Percentiles rank a stretch among this genome's conserved stretches.
These are phyloP conservation scores for Acyrthosiphon pisum DNA, from an alignment of 1,140 invertebrate genomes.

Conservation along the genomic window DNA sequence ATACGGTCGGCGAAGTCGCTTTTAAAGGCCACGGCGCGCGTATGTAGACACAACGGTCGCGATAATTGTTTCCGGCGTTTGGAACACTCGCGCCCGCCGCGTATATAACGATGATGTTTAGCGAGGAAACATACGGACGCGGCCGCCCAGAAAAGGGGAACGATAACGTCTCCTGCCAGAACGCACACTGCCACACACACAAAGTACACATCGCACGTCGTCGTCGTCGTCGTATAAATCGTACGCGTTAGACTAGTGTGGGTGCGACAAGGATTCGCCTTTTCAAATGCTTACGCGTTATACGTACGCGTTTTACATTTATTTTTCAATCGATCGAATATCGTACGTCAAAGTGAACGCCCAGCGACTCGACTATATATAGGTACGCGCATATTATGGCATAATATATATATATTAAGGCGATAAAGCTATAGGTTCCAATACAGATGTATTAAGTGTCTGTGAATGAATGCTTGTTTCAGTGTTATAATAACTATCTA, in stretches of 20 bases:
- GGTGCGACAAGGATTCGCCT: not conserved
- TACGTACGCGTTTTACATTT: not conserved
- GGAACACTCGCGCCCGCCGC: not conserved
- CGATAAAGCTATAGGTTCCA: not conserved
- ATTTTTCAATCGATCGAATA: not conserved
- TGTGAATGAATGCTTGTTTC: too few relatives aligned
- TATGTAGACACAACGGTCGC: constrained; percentile 35
- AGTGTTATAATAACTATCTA: too few relatives aligned
- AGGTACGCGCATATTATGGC: too few relatives aligned
- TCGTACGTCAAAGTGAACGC: not conserved
- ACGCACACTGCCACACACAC: not conserved
- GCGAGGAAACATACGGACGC: constrained; percentile 23
- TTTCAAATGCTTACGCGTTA: not conserved
- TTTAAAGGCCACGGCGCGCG: constrained; percentile 21
- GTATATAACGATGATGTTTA: constrained; percentile 39
- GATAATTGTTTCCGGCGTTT: constrained; percentile 56
- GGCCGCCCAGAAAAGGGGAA: not conserved
- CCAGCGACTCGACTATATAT: not conserved
- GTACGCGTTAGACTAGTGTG: too few relatives aligned
- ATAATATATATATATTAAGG: not conserved
- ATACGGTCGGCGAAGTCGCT: not conserved
- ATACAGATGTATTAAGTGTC: too few relatives aligned
- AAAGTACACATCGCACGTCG: not conserved
- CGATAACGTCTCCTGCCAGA: not conserved
- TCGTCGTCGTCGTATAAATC: not conserved